Evolutionary conservation across 2,888 invertebrate species (phyloP), one percentile per base, ranked within the genome.

Genomic region (Linnaemya tessellans): DNA sequence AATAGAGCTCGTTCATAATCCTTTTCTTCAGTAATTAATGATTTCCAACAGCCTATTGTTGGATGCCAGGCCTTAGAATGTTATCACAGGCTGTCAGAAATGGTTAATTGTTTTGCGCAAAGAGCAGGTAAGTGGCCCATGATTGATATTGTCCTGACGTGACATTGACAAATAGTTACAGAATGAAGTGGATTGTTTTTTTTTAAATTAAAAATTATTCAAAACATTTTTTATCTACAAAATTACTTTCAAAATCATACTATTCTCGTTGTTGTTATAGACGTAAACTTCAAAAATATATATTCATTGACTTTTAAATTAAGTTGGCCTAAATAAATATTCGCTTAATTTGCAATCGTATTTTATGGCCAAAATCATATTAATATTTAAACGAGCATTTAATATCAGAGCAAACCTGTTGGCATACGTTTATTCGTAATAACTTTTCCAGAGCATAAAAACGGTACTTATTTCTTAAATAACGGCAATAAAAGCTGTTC

Each of bases 361-460:
- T 58, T 58, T 58, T n/a, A 58, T 58, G 30, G 60, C 9, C 35
- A 20, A n/a, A 67, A 51, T 35, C 30, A 30, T 35, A 35, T 73
- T 35, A 58, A 73, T 46, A 46, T 46, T 60, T 60, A 58, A 73
- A 46, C 30, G 46, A 15, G 30, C 20, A 35, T 58, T 73, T 58
- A 58, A 73, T 60, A 73, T 46, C 46, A 30, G 46, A 46, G 41
- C 11, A 60, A 62, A 20, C 58, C 58, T 58, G 30, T 58, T 58
- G 30, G 18, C 25, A 38, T 9, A 62, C 15, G 11, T 62, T 22
- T 15, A 8, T n/a, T 43, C 22, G 8, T 10, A 15, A 2, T 62
- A 62, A 41, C 13, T 38, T 64, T 18, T 54, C 11, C 38, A 9
- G 13, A 20, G 38, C 54, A 38, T 41, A 51, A 54, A 75, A 54